These are phyloP conservation scores for Akabosia matsudoensis DNA, from an alignment of 1,140 invertebrate genomes.

Conservation along the genomic window DNA sequence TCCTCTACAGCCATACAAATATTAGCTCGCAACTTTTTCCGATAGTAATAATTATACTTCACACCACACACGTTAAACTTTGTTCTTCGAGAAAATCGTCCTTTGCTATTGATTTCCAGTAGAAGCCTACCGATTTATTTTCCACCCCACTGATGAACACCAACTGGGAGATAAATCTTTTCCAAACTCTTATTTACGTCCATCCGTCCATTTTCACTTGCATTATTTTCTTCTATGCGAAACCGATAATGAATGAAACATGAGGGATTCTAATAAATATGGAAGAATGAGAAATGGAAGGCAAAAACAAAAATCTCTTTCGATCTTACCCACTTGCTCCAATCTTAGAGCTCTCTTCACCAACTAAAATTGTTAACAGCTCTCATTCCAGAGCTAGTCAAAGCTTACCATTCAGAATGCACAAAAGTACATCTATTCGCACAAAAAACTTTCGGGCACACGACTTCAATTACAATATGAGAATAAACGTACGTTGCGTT, in stretches of 20 bases:
- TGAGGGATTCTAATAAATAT: not conserved
- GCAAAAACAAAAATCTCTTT: not conserved
- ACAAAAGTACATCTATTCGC: too few relatives aligned
- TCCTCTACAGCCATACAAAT: too few relatives aligned
- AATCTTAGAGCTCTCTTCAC: not conserved
- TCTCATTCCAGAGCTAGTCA: too few relatives aligned
- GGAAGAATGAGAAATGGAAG: not conserved
- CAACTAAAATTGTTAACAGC: too few relatives aligned
- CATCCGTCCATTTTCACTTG: constrained; percentile 10
- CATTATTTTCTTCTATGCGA: not conserved
- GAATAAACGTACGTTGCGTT: not conserved
- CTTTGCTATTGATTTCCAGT: not conserved
- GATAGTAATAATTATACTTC: too few relatives aligned
- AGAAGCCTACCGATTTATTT: not conserved
- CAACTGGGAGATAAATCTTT: too few relatives aligned
- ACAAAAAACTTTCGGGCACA: not conserved
- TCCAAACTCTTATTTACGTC: constrained; percentile 1
- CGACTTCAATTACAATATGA: not conserved
- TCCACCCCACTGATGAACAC: not conserved
- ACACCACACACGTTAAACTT: too few relatives aligned
- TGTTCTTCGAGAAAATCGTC: too few relatives aligned
- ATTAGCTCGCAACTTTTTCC: too few relatives aligned
- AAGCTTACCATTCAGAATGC: too few relatives aligned
- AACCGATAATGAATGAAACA: constrained; percentile 17
- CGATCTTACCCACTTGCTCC: constrained; percentile 6